Conservation (phyloP, 2,888 invertebrate species). For the Lithophane ornitopus region DNA sequence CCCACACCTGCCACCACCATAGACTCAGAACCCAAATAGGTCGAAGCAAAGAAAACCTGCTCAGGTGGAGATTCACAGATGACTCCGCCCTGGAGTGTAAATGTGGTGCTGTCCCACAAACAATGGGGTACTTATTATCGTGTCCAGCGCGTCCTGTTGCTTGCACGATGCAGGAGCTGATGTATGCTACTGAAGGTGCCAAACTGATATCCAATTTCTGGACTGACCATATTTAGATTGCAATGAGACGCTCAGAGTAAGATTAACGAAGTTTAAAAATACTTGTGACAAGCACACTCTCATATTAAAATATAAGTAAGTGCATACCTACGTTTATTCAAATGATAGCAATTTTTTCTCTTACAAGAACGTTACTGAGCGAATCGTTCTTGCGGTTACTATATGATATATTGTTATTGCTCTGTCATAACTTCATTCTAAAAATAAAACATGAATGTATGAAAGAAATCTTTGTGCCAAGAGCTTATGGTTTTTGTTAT, state of each 20-base stretch:
- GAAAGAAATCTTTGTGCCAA: conserved; percentile 48
- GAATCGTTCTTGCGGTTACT: conserved; percentile 72
- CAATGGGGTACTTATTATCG: neutral
- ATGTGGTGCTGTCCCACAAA: neutral
- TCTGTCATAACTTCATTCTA: conserved; percentile 69
- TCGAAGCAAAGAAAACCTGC: neutral
- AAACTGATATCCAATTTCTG: neutral
- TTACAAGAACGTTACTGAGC: conserved; percentile 33
- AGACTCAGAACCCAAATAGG: neutral
- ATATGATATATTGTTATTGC: conserved; percentile 78
- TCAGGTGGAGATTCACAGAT: neutral
- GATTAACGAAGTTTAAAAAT: neutral
- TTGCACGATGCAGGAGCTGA: too few species aligned
- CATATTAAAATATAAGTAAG: neutral
- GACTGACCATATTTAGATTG: neutral
- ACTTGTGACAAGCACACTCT: neutral
- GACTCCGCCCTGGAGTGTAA: neutral
- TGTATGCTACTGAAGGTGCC: neutral
- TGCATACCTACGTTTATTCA: conserved; percentile 8
- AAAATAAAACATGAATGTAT: conserved; percentile 60
- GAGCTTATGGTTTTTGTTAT: conserved; percentile 30
- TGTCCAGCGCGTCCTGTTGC: neutral
- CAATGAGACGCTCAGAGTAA: neutral
- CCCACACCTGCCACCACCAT: too few species aligned
- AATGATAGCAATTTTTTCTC: conserved; percentile 26